Evolutionary conservation across 2,888 invertebrate species (phyloP).

Genomic region (Lasioglossum leucozonium): DNA sequence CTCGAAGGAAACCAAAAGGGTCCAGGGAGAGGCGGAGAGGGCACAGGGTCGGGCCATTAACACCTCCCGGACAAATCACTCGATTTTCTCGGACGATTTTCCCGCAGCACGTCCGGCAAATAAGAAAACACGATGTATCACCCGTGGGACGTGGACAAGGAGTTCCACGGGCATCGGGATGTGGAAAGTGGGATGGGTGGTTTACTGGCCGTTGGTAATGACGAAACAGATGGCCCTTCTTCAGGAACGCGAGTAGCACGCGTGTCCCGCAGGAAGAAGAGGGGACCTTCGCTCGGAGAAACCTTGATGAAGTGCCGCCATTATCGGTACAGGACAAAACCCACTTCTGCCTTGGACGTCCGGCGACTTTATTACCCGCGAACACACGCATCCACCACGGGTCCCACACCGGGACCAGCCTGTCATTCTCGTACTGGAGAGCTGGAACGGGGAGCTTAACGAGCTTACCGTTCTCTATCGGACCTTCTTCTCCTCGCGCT

Average conservation of each 20-base stretch:
- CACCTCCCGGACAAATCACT: slow-evolving; percentile 84
- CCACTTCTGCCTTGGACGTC: slow-evolving; percentile 76
- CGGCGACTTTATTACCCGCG: slow-evolving; percentile 83
- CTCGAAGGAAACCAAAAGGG: slow-evolving; percentile 15
- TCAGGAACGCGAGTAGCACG: slow-evolving; percentile 68
- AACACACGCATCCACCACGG: slow-evolving; percentile 73
- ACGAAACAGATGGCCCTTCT: slow-evolving; percentile 84
- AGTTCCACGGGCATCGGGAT: background rate
- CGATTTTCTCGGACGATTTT: slow-evolving; percentile 84
- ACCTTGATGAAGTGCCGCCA: slow-evolving; percentile 83
- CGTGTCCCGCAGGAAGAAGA: slow-evolving; percentile 78
- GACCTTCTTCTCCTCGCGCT: slow-evolving; percentile 17
- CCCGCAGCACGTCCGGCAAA: slow-evolving; percentile 83
- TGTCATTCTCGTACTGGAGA: slow-evolving; percentile 34
- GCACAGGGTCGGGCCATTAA: slow-evolving; percentile 77
- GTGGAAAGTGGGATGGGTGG: slow-evolving; percentile 71
- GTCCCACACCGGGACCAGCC: slow-evolving; percentile 67
- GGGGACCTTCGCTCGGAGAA: slow-evolving; percentile 60
- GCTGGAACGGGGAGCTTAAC: slow-evolving; percentile 56
- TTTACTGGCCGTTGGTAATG: slow-evolving; percentile 84
- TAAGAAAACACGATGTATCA: slow-evolving; percentile 84
- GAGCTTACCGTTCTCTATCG: slow-evolving; percentile 62
- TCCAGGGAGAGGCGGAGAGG: slow-evolving; percentile 24
- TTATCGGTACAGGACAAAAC: slow-evolving; percentile 84
- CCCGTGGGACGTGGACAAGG: slow-evolving; percentile 82